These are phyloP conservation scores for Drosophila nikananu DNA, from an alignment of 1,140 invertebrate species.

Conservation along the genomic window DNA sequence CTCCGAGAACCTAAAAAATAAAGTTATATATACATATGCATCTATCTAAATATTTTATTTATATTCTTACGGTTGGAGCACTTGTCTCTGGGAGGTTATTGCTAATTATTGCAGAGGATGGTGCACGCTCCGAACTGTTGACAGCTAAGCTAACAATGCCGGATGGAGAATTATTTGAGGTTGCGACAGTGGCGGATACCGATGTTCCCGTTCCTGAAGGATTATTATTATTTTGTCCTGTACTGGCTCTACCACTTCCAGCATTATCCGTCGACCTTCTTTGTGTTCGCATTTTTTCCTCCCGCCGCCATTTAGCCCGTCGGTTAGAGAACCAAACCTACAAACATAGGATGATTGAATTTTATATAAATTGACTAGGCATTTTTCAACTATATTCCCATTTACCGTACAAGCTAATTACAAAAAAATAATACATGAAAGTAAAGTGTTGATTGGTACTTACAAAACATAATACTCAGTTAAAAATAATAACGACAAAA, in stretches of 20 bases:
- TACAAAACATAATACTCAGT: background rate
- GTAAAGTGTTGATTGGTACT: background rate
- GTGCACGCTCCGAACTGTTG: slow-evolving; percentile 25
- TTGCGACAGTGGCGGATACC: slow-evolving; percentile 34
- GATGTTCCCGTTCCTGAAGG: slow-evolving; percentile 22
- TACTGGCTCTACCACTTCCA: slow-evolving; percentile 52
- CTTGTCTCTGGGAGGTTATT: slow-evolving; percentile 58
- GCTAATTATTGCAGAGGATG: slow-evolving; percentile 34
- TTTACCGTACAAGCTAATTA: background rate
- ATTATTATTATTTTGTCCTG: slow-evolving; percentile 48
- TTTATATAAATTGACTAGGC: background rate
- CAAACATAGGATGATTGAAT: background rate
- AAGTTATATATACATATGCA: background rate
- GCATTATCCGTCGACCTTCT: slow-evolving; percentile 88
- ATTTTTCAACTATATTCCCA: background rate
- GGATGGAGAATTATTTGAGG: slow-evolving; percentile 47
- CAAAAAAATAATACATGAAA: background rate
- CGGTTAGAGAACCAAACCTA: slow-evolving; percentile 99
- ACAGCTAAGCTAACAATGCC: slow-evolving; percentile 49
- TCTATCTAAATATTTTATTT: background rate
- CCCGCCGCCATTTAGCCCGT: slow-evolving; percentile 98
- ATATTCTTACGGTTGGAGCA: slow-evolving; percentile 58
- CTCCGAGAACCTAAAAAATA: slow-evolving; percentile 54
- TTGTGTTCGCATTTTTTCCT: slow-evolving; percentile 98
- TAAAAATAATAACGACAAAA: too few species aligned